phyloP scores from a whole-genome alignment of 2,888 invertebrate genomes.

The Idaea biselata region DNA sequence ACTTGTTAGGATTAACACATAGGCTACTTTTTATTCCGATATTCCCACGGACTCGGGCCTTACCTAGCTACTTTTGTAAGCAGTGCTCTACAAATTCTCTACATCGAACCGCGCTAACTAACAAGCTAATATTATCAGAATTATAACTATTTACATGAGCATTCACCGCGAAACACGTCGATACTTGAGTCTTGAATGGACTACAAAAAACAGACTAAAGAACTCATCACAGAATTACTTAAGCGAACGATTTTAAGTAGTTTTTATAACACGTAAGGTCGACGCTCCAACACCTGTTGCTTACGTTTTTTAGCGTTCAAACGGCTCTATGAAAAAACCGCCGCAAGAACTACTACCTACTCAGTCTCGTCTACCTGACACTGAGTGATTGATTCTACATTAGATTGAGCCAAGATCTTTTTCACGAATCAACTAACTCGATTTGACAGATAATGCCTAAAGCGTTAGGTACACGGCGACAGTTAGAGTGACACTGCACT shows the following conservation, averaged over 20 bases:
- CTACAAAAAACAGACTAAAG: constrained; percentile 21
- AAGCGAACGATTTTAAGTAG: constrained; percentile 23
- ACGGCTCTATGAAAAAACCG: constrained; percentile 48
- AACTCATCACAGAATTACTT: constrained; percentile 28
- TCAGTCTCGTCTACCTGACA: not conserved
- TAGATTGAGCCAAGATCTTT: not conserved
- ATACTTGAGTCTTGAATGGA: constrained; percentile 24
- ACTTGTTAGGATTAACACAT: no score
- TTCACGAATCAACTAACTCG: constrained; percentile 27
- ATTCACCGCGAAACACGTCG: not conserved
- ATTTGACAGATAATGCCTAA: not conserved
- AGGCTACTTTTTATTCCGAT: no score
- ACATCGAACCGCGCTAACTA: not conserved
- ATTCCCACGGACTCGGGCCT: no score
- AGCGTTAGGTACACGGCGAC: no score
- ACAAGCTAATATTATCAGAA: not conserved
- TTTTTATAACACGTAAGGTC: constrained; percentile 39
- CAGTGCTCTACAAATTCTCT: no score
- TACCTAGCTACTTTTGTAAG: no score
- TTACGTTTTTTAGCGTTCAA: constrained; percentile 34
- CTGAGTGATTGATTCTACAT: not conserved
- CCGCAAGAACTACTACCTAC: constrained; percentile 36
- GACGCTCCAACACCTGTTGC: constrained; percentile 41
- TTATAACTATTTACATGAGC: not conserved
- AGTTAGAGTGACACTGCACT: no score